Evolutionary conservation across 1,140 invertebrate genomes (phyloP), one percentile per base, ranked within the genome.

Genomic region (Onthophagus taurus): DNA sequence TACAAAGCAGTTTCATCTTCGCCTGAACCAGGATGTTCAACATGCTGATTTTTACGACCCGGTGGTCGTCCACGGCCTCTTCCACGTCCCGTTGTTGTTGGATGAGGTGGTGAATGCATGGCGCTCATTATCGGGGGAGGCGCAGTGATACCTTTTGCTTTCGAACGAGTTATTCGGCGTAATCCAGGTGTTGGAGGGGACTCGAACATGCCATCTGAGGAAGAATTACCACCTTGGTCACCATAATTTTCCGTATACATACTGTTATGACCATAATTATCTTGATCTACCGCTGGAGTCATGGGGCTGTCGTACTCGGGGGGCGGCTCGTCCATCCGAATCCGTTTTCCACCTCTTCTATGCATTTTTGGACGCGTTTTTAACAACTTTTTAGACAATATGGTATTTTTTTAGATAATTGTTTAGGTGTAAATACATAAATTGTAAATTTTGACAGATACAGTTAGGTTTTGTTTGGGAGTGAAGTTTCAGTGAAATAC

Each of bases 281-380:
- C 75, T 19, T 67, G 56, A 29, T 73, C 69, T 8, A 72, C 69
- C 61, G 80, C 77, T 2, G 81, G 81, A 14, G 81, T 85, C 80
- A 83, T 83, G 1, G 82, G 81, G 45, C 78, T 80, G 16, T 88
- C 85, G 60, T 88, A 89, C 60, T 89, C 85, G 14, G 82, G 83
- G 35, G 85, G 85, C 42, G 86, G 85, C 67, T 90, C 86, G 68
- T 90, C 87, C 84, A 92, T 89, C 30, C 87, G 81, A 57, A 90
- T 91, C 41, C 86, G 74, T 68, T 90, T 91, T 35, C 87, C 88
- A 52, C 85, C 85, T 46, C 84, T 72, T 49, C 84, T 74, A 63
- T 85, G 80, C 83, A 89, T 87, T 59, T 63, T 70, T 13, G 38
- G 14, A 13, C 3, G 13, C 8, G n/a, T 13, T 33, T 14, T 4